These are phyloP conservation scores for Enteromius thamalakanensis DNA, from an alignment of 2,797 vertebrate species.

Conservation along the genomic window DNA sequence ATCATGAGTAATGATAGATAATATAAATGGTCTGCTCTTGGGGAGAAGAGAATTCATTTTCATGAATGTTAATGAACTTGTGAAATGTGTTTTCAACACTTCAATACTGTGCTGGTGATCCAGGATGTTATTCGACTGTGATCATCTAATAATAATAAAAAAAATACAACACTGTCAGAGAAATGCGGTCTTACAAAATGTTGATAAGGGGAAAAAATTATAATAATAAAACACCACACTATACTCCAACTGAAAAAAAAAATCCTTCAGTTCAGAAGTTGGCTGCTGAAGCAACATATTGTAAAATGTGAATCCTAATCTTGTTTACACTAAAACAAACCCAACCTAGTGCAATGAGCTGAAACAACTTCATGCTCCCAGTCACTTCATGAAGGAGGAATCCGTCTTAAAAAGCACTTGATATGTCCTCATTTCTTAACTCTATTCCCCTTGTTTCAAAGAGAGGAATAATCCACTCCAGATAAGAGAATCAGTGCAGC, in stretches of 20 bases:
- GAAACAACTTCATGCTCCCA: slow-evolving; percentile 15
- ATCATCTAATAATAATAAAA: slow-evolving; percentile 23
- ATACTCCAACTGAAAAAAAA: not conserved
- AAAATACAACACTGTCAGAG: not conserved
- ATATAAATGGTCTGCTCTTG: slow-evolving; percentile 52
- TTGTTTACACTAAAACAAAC: slow-evolving; percentile 15
- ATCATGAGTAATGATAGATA: slow-evolving; percentile 51
- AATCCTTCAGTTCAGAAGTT: not conserved
- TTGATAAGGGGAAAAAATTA: not conserved
- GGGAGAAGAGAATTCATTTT: slow-evolving; percentile 53
- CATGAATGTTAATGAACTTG: slow-evolving; percentile 57
- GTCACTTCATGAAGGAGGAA: slow-evolving; percentile 24
- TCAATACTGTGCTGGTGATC: slow-evolving; percentile 32
- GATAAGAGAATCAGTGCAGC: slow-evolving; percentile 41
- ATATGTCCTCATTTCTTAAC: slow-evolving; percentile 43
- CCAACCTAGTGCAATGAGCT: not conserved
- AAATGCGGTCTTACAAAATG: not conserved
- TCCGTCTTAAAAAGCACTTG: slow-evolving; percentile 43
- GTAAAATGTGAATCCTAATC: not conserved
- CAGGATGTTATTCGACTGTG: slow-evolving; percentile 23
- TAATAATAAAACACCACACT: slow-evolving; percentile 4
- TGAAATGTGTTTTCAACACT: slow-evolving; percentile 37
- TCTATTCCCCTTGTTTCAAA: slow-evolving; percentile 45
- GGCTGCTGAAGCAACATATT: not conserved
- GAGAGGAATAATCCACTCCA: slow-evolving; percentile 46